Evolutionary conservation across 53 echinoderm and acorn worm species (phyloP), one percentile per base, ranked within the genome.

Genomic region (Astropecten irregularis): DNA sequence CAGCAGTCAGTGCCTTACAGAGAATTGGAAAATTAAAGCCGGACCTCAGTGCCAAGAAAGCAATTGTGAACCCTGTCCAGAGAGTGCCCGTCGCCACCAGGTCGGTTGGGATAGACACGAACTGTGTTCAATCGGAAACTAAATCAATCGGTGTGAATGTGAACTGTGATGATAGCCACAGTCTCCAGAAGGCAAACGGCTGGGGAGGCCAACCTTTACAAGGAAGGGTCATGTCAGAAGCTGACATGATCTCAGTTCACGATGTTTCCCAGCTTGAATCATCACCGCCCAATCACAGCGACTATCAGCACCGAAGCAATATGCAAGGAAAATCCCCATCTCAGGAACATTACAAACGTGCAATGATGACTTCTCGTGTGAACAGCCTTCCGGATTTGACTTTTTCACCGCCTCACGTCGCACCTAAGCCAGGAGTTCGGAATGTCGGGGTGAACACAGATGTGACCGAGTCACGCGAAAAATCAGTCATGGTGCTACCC

Each of bases 141-240:
- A 89, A 86, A 69, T 89, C 93, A 32, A 50, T 93, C 28, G 90
- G 93, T 69, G 74, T 89, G 20, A 86, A 93, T 49, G 93, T 89
- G 15, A 89, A 66, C 33, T 55, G 26, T 40, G 58, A 76, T 23
- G 40, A 46, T 15, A 42, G 44, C 68, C 31, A 27, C 10, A 29
- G 57, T 27, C 56, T 26, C 15, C 47, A 9, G 38, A 59, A 33
- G 9, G 19, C 30, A n/a, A 79, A 62, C 27, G 79, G 79, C 26
- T 79, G 79, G 79, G 46, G 32, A 19, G 34, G 33, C 13, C 62
- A 42, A 26, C 47, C 46, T n/a, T 20, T 79, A 30, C 62, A 79
- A 1, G 62, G 48, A 27, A 60, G 61, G 19, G 60, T 61, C 30
- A 26, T 79, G 30, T 18, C 79, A 44, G 48, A 79, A 62, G 51